Percentiles rank a stretch among this genome's conserved stretches.
Conservation (phyloP, 2,797 vertebrate species). For the Masticophis lateralis region DNA sequence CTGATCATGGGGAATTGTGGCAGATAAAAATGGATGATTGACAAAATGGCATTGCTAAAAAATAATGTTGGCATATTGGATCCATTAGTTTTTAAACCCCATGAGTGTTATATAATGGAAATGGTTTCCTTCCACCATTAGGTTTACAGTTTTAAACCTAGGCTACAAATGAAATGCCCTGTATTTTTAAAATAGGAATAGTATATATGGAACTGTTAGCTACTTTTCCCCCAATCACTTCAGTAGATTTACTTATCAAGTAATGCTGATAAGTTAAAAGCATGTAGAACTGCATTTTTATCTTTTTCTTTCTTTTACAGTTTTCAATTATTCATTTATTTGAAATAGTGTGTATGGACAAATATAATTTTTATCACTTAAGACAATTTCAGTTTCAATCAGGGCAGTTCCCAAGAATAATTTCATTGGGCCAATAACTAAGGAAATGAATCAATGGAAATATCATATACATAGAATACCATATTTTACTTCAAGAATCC, state of each 20-base stretch:
- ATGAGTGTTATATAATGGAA: not conserved
- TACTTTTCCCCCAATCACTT: not conserved
- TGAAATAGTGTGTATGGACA: not conserved
- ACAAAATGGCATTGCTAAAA: conserved; percentile 6
- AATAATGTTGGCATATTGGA: not conserved
- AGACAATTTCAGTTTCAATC: not conserved
- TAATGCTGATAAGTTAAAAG: not conserved
- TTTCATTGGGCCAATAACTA: not conserved
- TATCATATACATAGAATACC: not conserved
- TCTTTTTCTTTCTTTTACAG: not conserved
- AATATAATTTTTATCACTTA: not conserved
- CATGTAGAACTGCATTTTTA: not conserved
- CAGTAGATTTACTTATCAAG: not conserved
- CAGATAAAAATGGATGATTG: not conserved
- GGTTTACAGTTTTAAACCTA: not conserved
- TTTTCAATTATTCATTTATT: not conserved
- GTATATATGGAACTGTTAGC: not conserved
- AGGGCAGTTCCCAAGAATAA: not conserved
- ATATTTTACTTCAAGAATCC: not conserved
- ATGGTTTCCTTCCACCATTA: not conserved
- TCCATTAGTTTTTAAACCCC: not conserved
- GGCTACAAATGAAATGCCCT: not conserved
- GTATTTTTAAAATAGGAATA: not conserved
- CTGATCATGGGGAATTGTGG: conserved; percentile 2
- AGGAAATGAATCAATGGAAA: not conserved